Percentiles rank a stretch among this genome's conserved stretches.
Conservation (phyloP, 1,140 invertebrate species). For the Apolygus lucorum region DNA sequence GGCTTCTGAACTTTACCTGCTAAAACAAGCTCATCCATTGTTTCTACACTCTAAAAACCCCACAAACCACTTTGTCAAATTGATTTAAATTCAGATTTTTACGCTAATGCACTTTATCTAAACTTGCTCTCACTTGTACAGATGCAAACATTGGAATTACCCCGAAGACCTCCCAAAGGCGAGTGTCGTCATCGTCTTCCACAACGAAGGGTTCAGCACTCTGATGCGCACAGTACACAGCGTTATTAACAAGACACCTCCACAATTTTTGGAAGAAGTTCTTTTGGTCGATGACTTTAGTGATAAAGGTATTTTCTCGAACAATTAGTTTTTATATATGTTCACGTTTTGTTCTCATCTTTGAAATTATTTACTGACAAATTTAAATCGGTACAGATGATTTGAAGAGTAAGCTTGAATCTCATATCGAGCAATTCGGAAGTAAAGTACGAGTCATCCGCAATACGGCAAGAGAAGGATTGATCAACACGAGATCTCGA, state of each 20-base stretch:
- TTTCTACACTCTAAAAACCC: too few species aligned
- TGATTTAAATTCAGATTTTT: too few species aligned
- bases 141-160: slow-evolving; percentile 95
- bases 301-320: slow-evolving; percentile 87
- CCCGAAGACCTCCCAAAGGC: slow-evolving; percentile 78
- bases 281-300: slow-evolving; percentile 97
- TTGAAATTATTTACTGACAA: not conserved
- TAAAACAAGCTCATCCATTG: too few species aligned
- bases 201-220: slow-evolving; percentile 96
- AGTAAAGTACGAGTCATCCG: slow-evolving; percentile 82
- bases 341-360: not conserved
- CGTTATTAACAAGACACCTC: slow-evolving; percentile 85
- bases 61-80: too few species aligned
- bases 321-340: not conserved
- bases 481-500: slow-evolving; percentile 82
- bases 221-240: slow-evolving; percentile 93
- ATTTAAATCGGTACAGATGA: slow-evolving; percentile 54
- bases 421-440: slow-evolving; percentile 78
- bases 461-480: slow-evolving; percentile 77
- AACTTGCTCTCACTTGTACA: too few species aligned
- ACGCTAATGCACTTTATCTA: too few species aligned
- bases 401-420: slow-evolving; percentile 76
- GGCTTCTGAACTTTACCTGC: too few species aligned
- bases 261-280: slow-evolving; percentile 85
- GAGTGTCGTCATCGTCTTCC: slow-evolving; percentile 96